Evolutionary conservation across 2,888 invertebrate species (phyloP), one percentile per base, ranked within the genome.

Genomic region (Tetramorium bicarinatum): DNA sequence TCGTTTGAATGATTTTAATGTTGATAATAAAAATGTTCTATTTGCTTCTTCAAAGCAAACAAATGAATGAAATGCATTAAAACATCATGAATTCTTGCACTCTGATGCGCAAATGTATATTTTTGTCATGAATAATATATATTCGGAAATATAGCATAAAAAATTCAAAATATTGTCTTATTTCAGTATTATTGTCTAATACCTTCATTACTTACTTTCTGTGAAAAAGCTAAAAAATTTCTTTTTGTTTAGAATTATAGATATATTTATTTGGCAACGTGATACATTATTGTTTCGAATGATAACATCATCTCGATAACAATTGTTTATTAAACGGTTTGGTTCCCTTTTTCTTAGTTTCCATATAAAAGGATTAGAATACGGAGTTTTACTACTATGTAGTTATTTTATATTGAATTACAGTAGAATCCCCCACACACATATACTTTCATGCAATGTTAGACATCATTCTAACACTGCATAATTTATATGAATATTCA

Each of bases 231-330:
- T 0, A 81, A 66, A 59, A 64, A 44, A 11, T 6, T 3, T 9
- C 13, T 64, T 61, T 56, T 44, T 54, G 11, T 69, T 59, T 76
- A 80, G 59, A 77, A 77, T 87, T 87, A 62, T 85, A 85, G 84
- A 87, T 76, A 83, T 83, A 80, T 92, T 91, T 91, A 90, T 91
- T 92, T 91, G 91, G 92, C 91, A 91, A 90, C 88, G 86, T 86
- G 83, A 88, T 87, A 90, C 88, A 89, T 86, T 85, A 85, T 87
- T 87, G 86, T 71, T 82, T 88, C 52, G 76, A 85, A 82, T 85
- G 76, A 84, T 85, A 89, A 88, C 83, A 88, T 87, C 81, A 84
- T 38, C 38, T 80, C 71, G 18, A 85, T 87, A 89, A 91, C 90
- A 85, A 88, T 88, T 69, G 66, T 90, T 89, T 86, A 72, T 84